Evolutionary conservation across 2,888 invertebrate species (phyloP), one percentile per base, ranked within the genome.

Genomic region (Ichneumoninae sp.): DNA sequence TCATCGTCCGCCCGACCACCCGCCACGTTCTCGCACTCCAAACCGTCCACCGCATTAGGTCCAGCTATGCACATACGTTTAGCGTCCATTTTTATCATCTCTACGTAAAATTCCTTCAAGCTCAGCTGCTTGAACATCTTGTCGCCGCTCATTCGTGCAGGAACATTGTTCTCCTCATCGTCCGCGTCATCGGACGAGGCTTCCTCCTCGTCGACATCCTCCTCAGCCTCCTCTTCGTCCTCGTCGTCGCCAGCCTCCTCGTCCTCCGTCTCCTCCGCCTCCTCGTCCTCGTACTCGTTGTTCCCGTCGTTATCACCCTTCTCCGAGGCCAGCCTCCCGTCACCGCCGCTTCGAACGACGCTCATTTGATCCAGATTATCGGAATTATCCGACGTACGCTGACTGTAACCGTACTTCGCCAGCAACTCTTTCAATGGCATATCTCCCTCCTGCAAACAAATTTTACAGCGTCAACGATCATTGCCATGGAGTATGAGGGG

Each of bases 401-500:
- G 94, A 89, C 95, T 94, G 94, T 96, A 97, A 87, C 97, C 97
- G 94, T 99, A 99, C 94, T 98, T 96, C 13, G 98, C 98, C 90
- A 99, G 94, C 81, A 99, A 94, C 92, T 98, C 97, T 92, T 98
- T 98, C 89, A 99, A 95, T 85, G 99, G 99, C 98, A 99, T 99
- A 94, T 99, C 98, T 93, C 98, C 97, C 94, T 98, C 98, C 95
- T 96, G 92, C 54, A 88, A 89, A 68, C 60, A 44, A 40, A 47
- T 19, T 57, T 57, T 26, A 22, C 19, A 22, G 8, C 0, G 16
- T 16, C 2, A 47, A 60, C 30, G 7, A 60, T 22, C 10, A 19
- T 10, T 26, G 26, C 10, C 22, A 1, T 1, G 13, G 10, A 57
- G 3, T 4, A 10, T 10, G 22, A 26, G 22, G 57, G 13, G 5